Conservation (phyloP, 2,888 invertebrate genomes). For the Philaethria dido region DNA sequence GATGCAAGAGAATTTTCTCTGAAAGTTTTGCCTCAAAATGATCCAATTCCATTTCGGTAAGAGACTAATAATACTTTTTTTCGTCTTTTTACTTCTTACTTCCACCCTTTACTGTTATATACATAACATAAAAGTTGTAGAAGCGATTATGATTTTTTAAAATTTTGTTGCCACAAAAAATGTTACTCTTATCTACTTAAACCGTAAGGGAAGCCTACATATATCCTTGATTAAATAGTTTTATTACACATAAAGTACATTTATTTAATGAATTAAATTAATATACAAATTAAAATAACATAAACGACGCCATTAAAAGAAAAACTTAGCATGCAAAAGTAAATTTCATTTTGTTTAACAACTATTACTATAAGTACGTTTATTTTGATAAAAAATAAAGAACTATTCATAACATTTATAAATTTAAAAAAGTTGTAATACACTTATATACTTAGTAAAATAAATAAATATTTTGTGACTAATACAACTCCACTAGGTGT, state of each 20-base stretch:
- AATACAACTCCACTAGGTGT: conserved; percentile 54
- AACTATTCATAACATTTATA: background rate
- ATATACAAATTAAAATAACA: too few species aligned
- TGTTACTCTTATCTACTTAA: background rate
- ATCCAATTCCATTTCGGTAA: conserved; percentile 84
- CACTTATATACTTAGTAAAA: background rate
- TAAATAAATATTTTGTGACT: background rate
- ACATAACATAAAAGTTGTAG: conserved; percentile 62
- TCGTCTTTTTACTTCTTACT: conserved; percentile 83
- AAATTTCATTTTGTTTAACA: too few species aligned
- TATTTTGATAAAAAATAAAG: background rate
- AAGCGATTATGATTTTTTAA: conserved; percentile 49
- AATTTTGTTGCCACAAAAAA: background rate
- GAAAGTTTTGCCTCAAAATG: conserved; percentile 80
- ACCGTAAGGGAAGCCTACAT: background rate
- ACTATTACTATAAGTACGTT: background rate
- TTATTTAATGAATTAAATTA: too few species aligned
- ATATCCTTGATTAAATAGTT: background rate
- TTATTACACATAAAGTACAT: too few species aligned
- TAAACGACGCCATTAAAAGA: too few species aligned
- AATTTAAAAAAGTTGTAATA: background rate
- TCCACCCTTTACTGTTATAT: conserved; percentile 82
- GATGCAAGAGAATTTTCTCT: conserved; percentile 72
- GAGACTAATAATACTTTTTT: conserved; percentile 83
- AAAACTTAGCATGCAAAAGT: too few species aligned